These are phyloP conservation scores for Diacarnus erythraeanus DNA, from an alignment of 37 sponge, comb jelly and placozoan species.

Conservation along the genomic window DNA sequence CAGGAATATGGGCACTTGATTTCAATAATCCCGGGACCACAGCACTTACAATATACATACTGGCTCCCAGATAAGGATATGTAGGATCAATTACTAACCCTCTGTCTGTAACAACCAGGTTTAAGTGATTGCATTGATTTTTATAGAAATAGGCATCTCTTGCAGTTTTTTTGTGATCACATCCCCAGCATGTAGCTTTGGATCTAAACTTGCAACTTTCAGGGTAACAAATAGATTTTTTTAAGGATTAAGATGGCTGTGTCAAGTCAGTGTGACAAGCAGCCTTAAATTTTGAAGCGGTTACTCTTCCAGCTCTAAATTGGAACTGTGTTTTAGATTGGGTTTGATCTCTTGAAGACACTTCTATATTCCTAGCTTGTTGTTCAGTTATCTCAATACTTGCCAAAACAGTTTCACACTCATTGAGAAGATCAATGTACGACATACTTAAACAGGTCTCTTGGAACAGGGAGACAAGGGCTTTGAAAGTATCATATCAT, in stretches of 20 bases:
- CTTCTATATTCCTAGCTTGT: not conserved
- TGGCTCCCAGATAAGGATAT: conserved; percentile 35
- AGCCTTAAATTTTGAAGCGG: not conserved
- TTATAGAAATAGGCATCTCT: conserved; percentile 13
- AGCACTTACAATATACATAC: conserved; percentile 34
- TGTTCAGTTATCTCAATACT: not conserved
- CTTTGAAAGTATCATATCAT: not conserved
- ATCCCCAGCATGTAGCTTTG: conserved; percentile 36
- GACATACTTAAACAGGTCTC: not conserved
- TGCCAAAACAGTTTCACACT: not conserved
- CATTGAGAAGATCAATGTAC: not conserved
- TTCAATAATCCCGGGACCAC: conserved; percentile 39
- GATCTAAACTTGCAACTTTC: not conserved
- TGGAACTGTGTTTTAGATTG: not conserved
- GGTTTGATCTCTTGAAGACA: not conserved
- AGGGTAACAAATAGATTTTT: not conserved
- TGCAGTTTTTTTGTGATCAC: conserved; percentile 42
- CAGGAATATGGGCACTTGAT: conserved; percentile 36
- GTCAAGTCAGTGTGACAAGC: not conserved
- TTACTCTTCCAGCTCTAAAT: not conserved
- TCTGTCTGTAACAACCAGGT: conserved; percentile 17
- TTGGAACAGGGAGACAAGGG: not conserved
- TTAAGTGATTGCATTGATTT: conserved; percentile 8
- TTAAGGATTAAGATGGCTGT: not conserved
- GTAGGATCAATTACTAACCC: conserved; percentile 38